A percentile compares a stretch with the other conserved stretches of the same genome.
Evolutionary conservation across 1,140 invertebrate species (phyloP).

Genomic region (Tetragonula clypearis): DNA sequence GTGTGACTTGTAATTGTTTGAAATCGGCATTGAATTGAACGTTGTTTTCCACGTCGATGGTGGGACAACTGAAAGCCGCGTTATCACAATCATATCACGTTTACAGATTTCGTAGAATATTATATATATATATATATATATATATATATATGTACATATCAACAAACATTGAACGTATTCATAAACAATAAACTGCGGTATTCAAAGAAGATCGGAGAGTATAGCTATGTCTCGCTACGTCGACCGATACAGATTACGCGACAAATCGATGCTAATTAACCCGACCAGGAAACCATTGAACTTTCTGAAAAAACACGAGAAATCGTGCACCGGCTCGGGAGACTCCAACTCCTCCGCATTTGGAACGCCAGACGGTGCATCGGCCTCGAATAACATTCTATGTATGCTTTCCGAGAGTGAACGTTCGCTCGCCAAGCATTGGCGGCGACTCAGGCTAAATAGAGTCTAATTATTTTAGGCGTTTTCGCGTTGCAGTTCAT

Average conservation of each 20-base stretch:
- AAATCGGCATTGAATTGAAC: not conserved
- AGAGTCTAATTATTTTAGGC: not conserved
- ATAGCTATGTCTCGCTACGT: not conserved
- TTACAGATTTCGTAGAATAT: not conserved
- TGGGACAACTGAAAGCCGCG: too few species aligned
- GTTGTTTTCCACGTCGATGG: too few species aligned
- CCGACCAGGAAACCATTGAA: not conserved
- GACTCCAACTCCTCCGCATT: not conserved
- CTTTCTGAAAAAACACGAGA: not conserved
- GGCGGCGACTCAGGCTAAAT: not conserved
- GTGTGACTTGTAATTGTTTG: not conserved
- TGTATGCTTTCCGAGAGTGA: not conserved
- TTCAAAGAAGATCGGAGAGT: too few species aligned
- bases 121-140: too few species aligned
- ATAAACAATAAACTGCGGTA: not conserved
- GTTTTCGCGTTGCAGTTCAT: not conserved
- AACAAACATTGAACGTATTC: not conserved
- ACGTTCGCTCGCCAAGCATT: not conserved
- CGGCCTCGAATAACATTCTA: conserved; percentile 30
- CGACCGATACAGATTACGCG: not conserved
- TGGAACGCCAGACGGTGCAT: not conserved
- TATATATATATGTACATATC: not conserved
- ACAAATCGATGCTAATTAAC: not conserved
- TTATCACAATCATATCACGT: not conserved
- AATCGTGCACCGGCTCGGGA: not conserved